Conservation (phyloP, 1,140 invertebrate genomes). For the Lordiphosa clarofinis region DNA sequence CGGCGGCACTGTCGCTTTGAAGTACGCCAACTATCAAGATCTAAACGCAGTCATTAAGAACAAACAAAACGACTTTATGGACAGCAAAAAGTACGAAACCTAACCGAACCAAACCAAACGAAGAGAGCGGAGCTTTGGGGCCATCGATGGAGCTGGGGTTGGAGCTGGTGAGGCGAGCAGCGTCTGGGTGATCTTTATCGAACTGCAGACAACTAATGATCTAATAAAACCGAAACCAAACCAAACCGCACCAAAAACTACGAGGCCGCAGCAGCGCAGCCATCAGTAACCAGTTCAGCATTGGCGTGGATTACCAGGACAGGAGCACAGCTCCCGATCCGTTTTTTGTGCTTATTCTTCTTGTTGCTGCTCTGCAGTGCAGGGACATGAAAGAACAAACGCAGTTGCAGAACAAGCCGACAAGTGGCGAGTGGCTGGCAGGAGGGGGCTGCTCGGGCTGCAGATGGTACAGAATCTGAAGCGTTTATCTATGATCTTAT, state of each 20-base stretch:
- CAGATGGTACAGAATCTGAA: conserved; percentile 74
- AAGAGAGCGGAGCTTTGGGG: conserved; percentile 36
- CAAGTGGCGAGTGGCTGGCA: conserved; percentile 32
- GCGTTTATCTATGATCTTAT: conserved; percentile 79
- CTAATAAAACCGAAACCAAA: conserved; percentile 77
- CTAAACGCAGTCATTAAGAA: conserved; percentile 78
- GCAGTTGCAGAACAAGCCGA: conserved; percentile 64
- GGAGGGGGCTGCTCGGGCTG: conserved; percentile 17
- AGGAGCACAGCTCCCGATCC: conserved; percentile 54
- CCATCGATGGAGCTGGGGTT: conserved; percentile 41
- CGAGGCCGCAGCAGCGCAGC: conserved; percentile 6
- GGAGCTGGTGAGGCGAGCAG: conserved; percentile 22
- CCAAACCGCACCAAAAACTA: conserved; percentile 45
- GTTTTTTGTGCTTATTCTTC: conserved; percentile 1
- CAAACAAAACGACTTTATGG: conserved; percentile 78
- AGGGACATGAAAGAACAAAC: conserved; percentile 65
- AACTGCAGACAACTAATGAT: conserved; percentile 78
- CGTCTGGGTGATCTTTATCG: conserved; percentile 75
- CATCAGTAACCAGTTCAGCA: conserved; percentile 40
- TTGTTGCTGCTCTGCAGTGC: conserved; percentile 17
- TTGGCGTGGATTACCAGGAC: conserved; percentile 49
- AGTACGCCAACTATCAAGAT: conserved; percentile 74
- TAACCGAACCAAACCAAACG: conserved; percentile 19
- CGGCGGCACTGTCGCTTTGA: conserved; percentile 68
- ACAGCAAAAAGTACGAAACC: conserved; percentile 59